phyloP scores from a whole-genome alignment of 2,113 vertebrate genomes.

The Ictidomys tridecemlineatus region DNA sequence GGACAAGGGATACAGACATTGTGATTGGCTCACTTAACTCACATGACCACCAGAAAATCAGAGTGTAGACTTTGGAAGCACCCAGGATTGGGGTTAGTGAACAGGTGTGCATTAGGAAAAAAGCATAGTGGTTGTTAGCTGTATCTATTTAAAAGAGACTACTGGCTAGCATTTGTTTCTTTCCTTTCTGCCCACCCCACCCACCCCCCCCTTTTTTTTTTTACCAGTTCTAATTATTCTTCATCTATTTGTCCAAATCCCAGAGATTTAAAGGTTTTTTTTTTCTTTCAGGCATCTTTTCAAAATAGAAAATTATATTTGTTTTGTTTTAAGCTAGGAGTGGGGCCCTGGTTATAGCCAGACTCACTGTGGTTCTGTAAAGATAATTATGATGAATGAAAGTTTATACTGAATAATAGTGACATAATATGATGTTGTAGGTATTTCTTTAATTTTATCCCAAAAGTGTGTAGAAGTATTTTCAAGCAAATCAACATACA shows the following conservation, averaged over 20 bases:
- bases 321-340: conserved; percentile 5
- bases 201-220: background rate
- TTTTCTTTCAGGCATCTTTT: background rate
- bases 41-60: background rate
- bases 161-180: background rate
- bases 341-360: background rate
- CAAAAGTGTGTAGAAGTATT: background rate
- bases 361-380: background rate
- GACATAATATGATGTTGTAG: background rate
- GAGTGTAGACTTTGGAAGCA: background rate
- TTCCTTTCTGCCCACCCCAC: background rate
- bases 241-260: background rate
- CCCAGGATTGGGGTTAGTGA: background rate
- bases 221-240: background rate
- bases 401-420: background rate
- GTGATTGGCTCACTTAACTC: background rate
- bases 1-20: background rate
- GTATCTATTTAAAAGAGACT: background rate
- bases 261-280: background rate
- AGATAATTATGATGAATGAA: background rate
- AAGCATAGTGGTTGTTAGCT: background rate
- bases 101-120: background rate
- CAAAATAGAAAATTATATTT: background rate
- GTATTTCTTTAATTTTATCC: conserved; percentile 10
- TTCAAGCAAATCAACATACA: conserved; percentile 23